Conservation (phyloP, 1,140 invertebrate genomes). For the Triops cancriformis region DNA sequence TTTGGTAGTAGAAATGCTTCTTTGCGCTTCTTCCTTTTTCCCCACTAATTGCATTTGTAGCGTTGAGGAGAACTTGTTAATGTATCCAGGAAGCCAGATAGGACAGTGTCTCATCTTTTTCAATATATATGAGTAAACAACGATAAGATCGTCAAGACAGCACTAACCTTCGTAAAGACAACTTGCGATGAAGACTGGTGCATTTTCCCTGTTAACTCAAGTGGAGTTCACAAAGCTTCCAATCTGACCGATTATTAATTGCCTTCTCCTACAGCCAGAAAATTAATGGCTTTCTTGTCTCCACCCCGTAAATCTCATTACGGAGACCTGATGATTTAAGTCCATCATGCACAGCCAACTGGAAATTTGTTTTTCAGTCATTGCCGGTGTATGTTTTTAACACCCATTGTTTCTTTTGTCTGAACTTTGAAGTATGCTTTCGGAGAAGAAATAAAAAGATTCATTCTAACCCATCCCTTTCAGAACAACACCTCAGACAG, state of each 20-base stretch:
- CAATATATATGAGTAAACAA: not conserved
- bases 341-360: not conserved
- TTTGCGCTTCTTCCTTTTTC: no score
- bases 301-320: constrained; percentile 10
- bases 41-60: no score
- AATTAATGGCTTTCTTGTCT: constrained; percentile 1
- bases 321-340: not conserved
- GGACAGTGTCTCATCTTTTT: not conserved
- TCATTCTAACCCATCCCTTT: no score
- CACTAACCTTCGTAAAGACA: not conserved
- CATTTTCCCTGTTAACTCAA: not conserved
- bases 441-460: no score
- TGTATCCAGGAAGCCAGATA: no score
- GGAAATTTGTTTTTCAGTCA: not conserved
- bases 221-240: not conserved
- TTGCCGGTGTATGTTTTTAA: not conserved
- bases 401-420: not conserved
- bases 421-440: no score
- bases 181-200: not conserved
- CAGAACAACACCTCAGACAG: no score
- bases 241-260: constrained; percentile 1
- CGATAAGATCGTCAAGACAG: not conserved
- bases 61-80: no score
- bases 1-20: not conserved
- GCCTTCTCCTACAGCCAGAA: not conserved